Percentiles rank a stretch among this genome's conserved stretches.
phyloP scores from a whole-genome alignment of 1,140 invertebrate genomes.

The Drosophila dunni region DNA sequence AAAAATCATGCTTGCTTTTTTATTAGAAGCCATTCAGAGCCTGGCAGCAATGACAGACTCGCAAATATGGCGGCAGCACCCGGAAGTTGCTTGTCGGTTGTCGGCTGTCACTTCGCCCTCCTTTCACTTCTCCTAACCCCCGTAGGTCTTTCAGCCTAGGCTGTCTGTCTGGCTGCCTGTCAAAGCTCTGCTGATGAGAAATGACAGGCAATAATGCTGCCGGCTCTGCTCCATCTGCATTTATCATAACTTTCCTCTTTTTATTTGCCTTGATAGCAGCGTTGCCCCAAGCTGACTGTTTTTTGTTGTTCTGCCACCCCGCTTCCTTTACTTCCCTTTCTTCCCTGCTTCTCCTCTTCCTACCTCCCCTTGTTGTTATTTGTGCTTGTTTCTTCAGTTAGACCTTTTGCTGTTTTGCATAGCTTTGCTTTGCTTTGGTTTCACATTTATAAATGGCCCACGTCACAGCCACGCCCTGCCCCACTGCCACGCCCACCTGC shows the following conservation, averaged over 20 bases:
- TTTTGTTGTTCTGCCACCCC: slow-evolving; percentile 4
- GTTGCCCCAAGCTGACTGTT: slow-evolving; percentile 30
- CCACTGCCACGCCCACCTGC: slow-evolving; percentile 19
- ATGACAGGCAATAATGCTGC: slow-evolving; percentile 80
- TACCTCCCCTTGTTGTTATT: slow-evolving; percentile 6
- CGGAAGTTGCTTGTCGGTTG: slow-evolving; percentile 71
- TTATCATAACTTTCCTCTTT: slow-evolving; percentile 78
- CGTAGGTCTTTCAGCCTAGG: neutral
- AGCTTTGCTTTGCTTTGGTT: slow-evolving; percentile 52
- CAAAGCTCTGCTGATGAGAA: slow-evolving; percentile 70
- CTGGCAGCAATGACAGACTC: slow-evolving; percentile 59
- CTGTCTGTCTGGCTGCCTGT: slow-evolving; percentile 17
- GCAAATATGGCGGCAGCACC: slow-evolving; percentile 68
- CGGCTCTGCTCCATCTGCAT: slow-evolving; percentile 79
- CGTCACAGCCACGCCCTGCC: neutral
- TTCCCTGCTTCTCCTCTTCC: neutral
- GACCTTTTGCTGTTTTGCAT: slow-evolving; percentile 41
- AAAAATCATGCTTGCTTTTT: slow-evolving; percentile 73
- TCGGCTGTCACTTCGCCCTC: slow-evolving; percentile 14
- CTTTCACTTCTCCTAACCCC: neutral
- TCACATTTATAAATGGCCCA: slow-evolving; percentile 41
- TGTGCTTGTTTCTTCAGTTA: slow-evolving; percentile 39
- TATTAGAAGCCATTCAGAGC: slow-evolving; percentile 76
- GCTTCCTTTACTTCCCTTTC: no score
- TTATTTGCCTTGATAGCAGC: slow-evolving; percentile 74